A percentile compares a stretch with the other conserved stretches of the same genome.
These are phyloP conservation scores for Nibea coibor DNA, from an alignment of 2,113 vertebrate species.

Conservation along the genomic window DNA sequence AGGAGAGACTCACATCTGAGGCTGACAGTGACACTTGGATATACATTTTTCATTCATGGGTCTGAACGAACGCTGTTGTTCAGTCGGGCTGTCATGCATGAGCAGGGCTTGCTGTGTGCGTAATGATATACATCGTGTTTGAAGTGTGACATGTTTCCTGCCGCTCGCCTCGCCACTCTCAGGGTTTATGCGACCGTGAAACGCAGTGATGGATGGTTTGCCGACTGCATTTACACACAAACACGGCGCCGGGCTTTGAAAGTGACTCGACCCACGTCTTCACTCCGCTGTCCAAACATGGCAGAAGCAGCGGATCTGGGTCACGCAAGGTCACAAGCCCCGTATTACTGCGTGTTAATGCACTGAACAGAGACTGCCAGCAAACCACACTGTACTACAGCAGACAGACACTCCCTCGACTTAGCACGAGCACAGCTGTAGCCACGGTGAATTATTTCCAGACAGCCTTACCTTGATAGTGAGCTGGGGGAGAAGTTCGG, in stretches of 20 bases:
- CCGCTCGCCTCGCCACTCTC: background rate
- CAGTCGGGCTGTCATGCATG: background rate
- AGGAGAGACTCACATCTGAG: too few relatives aligned
- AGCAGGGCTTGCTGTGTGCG: slow-evolving; percentile 1
- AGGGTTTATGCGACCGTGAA: slow-evolving; percentile 53
- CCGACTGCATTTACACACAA: slow-evolving; percentile 12
- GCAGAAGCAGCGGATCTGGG: slow-evolving; percentile 12
- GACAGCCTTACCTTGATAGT: too few relatives aligned
- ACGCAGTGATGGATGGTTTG: background rate
- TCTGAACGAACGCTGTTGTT: background rate
- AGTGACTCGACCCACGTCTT: slow-evolving; percentile 37
- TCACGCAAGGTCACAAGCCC: slow-evolving; percentile 3
- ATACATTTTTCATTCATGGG: background rate
- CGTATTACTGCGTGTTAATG: background rate
- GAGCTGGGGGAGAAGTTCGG: too few relatives aligned
- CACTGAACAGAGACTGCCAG: background rate
- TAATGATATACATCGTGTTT: slow-evolving; percentile 45
- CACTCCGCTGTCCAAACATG: background rate
- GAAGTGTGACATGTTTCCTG: slow-evolving; percentile 44
- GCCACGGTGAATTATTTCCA: too few relatives aligned
- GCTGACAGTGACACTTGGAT: background rate
- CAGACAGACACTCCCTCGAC: background rate
- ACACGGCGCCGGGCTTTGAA: background rate
- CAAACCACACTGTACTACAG: background rate
- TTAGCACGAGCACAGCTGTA: background rate